Conservation (phyloP, 2,888 invertebrate genomes). For the Catocala fraxini region DNA sequence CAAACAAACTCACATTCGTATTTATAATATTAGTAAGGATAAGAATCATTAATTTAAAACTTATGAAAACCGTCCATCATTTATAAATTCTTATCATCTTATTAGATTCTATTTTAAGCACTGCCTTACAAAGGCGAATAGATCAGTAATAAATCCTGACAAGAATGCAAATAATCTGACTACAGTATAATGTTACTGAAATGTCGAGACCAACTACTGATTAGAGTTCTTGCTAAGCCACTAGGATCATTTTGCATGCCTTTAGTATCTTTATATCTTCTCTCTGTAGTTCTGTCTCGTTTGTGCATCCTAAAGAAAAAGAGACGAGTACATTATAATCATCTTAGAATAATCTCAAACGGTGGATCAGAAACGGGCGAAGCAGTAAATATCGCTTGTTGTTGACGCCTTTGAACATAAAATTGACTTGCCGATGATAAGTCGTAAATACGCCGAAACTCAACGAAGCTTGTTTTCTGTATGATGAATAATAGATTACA, state of each 20-base stretch:
- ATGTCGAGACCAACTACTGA: conserved; percentile 18
- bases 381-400: conserved; percentile 33
- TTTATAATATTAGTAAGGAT: too few relatives aligned
- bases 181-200: conserved; percentile 21
- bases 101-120: too few relatives aligned
- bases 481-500: conserved; percentile 13
- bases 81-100: too few relatives aligned
- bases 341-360: conserved; percentile 28
- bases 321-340: conserved; percentile 24
- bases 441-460: conserved; percentile 4
- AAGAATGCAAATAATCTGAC: conserved; percentile 1
- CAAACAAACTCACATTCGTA: too few relatives aligned
- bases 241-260: conserved; percentile 10
- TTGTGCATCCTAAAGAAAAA: not conserved
- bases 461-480: conserved; percentile 4
- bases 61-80: too few relatives aligned
- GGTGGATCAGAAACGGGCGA: conserved; percentile 22
- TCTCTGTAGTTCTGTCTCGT: conserved; percentile 12
- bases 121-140: not conserved
- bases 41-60: too few relatives aligned
- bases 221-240: conserved; percentile 29
- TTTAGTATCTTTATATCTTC: conserved; percentile 6
- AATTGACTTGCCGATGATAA: conserved; percentile 17
- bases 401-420: conserved; percentile 25
- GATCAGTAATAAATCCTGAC: not conserved